Conservation (phyloP, 2,113 vertebrate species). For the Lampris incognitus region DNA sequence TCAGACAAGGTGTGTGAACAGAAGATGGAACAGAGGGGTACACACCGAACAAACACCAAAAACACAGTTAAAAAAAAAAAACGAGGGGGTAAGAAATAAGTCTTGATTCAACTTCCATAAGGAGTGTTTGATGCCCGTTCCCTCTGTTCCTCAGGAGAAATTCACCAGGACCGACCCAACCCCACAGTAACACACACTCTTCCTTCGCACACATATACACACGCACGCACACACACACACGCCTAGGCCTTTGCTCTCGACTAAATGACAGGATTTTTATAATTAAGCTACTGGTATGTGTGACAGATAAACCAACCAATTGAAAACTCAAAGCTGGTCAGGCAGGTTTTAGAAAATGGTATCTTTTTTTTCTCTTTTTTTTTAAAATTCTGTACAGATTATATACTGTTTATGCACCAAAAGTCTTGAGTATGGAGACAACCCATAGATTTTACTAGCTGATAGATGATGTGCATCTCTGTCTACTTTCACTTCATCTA, state of each 20-base stretch:
- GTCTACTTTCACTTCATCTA: background rate
- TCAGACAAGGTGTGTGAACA: constrained; percentile 41
- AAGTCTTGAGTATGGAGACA: constrained; percentile 60
- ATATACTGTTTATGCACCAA: constrained; percentile 80
- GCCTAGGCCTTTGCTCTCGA: constrained; percentile 21
- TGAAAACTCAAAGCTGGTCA: constrained; percentile 64
- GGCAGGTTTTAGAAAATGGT: constrained; percentile 72
- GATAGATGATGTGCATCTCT: constrained; percentile 21
- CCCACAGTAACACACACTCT: constrained; percentile 23
- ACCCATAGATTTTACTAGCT: constrained; percentile 48
- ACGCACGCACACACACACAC: background rate
- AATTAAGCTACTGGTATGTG: constrained; percentile 14
- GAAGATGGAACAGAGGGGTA: constrained; percentile 69
- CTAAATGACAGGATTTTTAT: constrained; percentile 49
- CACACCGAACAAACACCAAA: constrained; percentile 43
- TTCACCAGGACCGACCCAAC: constrained; percentile 78
- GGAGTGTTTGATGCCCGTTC: constrained; percentile 61
- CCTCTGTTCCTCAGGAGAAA: constrained; percentile 82
- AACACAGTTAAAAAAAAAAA: constrained; percentile 51
- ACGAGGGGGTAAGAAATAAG: constrained; percentile 50
- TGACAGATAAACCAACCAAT: constrained; percentile 51
- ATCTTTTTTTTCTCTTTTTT: constrained; percentile 66
- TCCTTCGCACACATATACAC: constrained; percentile 1
- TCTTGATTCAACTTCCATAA: constrained; percentile 28
- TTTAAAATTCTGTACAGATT: constrained; percentile 83